Evolutionary conservation across 2,888 invertebrate species (phyloP), one percentile per base, ranked within the genome.

Genomic region (Mayetiola destructor): DNA sequence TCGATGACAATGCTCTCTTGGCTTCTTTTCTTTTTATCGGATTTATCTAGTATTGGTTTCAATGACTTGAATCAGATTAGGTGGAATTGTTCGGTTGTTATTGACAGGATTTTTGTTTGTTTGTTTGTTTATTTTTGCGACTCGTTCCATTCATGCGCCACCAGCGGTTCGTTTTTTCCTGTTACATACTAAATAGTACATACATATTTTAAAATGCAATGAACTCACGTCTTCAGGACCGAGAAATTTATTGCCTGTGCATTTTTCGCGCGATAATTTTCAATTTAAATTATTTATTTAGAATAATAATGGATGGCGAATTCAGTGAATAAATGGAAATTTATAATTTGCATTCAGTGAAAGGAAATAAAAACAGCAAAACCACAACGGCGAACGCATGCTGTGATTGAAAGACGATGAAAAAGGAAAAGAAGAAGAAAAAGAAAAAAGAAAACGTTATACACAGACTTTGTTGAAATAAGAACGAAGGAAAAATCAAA

Each of bases 261-360:
- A n/a, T n/a, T 23, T 48, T 48, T 42, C 27, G 23, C n/a, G 27
- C 48, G 48, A 48, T 48, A 48, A 48, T 48, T 48, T 48, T 48
- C 48, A 48, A 48, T 48, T 48, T 27, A 48, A 48, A 48, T 48
- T 48, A 16, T 48, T 48, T 48, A 48, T 48, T n/a, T 48, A 48
- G 27, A 48, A 48, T 48, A 48, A 48, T 48, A 48, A 48, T 48
- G 27, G 27, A 20, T 42, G 42, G 23, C 42, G 23, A 42, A 42
- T 42, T 12, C 3, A 4, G 5, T 42, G 23, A 48, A 27, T 27
- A 48, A 40, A 48, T 48, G 48, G 48, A 27, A n/a, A 48, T 48
- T 48, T 48, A 48, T 48, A 27, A 48, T 48, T 48, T 48, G 48
- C 48, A 48, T 48, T 27, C 23, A 18, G n/a, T 14, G n/a, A 21